Conservation (phyloP, 1,140 invertebrate genomes). For the Neotoxoptera formosana region DNA sequence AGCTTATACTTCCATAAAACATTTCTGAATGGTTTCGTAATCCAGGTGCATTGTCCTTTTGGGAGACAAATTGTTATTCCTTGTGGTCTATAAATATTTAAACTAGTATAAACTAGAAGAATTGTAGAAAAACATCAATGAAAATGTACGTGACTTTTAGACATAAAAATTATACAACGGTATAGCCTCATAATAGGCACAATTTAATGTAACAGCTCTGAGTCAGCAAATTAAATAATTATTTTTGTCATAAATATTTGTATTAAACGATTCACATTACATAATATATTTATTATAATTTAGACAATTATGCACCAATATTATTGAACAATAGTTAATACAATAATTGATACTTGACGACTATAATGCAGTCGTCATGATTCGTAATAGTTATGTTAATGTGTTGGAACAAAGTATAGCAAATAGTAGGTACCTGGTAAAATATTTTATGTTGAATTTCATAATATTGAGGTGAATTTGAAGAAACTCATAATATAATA, state of each 20-base stretch:
- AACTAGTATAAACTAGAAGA: background rate
- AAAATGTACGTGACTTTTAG: background rate
- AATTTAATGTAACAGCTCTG: background rate
- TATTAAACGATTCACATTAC: background rate
- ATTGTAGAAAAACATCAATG: background rate
- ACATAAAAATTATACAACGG: background rate
- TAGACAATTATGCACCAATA: background rate
- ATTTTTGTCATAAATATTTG: background rate
- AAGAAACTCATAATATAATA: background rate
- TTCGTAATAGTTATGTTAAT: background rate
- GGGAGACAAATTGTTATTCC: background rate
- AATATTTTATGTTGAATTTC: background rate
- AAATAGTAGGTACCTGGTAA: background rate
- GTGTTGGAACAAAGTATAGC: background rate
- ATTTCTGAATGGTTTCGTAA: background rate
- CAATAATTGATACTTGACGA: background rate
- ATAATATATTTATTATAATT: background rate
- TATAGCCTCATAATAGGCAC: background rate
- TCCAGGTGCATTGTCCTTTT: background rate
- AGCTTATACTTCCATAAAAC: background rate
- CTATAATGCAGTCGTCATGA: background rate
- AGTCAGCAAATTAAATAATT: background rate
- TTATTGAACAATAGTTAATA: constrained; percentile 13
- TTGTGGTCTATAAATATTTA: background rate
- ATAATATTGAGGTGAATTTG: background rate